A percentile compares a stretch with the other conserved stretches of the same genome.
Evolutionary conservation across 2,888 invertebrate genomes (phyloP).

Genomic region (Palloptera scutellata): DNA sequence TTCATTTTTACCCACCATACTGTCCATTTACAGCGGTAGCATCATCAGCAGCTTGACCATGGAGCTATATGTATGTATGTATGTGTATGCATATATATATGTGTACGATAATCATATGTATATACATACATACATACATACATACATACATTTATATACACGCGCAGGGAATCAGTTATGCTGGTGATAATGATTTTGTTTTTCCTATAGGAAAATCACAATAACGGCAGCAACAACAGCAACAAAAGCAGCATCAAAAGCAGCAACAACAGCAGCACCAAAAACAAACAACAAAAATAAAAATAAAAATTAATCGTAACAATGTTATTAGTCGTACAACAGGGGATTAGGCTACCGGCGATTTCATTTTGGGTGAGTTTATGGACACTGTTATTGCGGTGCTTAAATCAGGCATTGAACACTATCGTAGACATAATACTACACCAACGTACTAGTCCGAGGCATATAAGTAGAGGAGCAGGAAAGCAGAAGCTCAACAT

Average conservation of each 20-base stretch:
- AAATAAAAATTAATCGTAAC: conserved; percentile 61
- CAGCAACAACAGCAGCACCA: conserved; percentile 25
- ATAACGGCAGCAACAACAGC: conserved; percentile 35
- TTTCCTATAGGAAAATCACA: background rate
- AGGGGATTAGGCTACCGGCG: conserved; percentile 65
- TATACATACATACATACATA: no score
- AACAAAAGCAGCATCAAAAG: conserved; percentile 34
- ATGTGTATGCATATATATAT: no score
- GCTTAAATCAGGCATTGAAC: conserved; percentile 27
- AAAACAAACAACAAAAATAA: conserved; percentile 35
- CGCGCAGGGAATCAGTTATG: conserved; percentile 9
- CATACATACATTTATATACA: no score
- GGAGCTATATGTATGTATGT: background rate
- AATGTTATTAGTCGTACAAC: conserved; percentile 65
- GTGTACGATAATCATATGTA: background rate
- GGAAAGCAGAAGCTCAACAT: background rate
- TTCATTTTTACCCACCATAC: conserved; percentile 14
- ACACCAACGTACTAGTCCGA: conserved; percentile 4
- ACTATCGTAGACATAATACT: conserved; percentile 8
- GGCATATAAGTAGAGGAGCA: background rate
- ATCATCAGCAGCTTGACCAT: conserved; percentile 1
- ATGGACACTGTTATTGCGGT: conserved; percentile 14
- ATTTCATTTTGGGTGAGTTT: conserved; percentile 42
- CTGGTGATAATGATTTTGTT: conserved; percentile 18
- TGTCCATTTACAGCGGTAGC: conserved; percentile 10